These are phyloP conservation scores for Etheostoma nigrum DNA, from an alignment of 2,797 vertebrate species.

Conservation along the genomic window DNA sequence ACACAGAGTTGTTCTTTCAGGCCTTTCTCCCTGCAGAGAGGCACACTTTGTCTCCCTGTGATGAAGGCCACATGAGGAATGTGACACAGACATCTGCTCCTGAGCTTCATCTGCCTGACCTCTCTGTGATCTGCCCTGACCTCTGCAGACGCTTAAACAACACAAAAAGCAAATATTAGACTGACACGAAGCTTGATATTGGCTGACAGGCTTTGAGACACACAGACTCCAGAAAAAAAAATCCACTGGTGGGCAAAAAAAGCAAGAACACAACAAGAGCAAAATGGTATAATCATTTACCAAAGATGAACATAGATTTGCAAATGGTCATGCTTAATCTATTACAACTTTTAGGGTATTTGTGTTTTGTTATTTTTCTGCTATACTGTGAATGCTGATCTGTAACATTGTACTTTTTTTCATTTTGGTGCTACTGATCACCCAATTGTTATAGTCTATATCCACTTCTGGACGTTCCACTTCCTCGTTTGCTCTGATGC, in stretches of 20 bases:
- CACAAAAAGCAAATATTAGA: slow-evolving; percentile 57
- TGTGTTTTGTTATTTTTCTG: background rate
- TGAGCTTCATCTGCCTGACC: slow-evolving; percentile 64
- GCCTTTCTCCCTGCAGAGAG: slow-evolving; percentile 34
- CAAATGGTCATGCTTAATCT: background rate
- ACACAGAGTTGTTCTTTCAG: slow-evolving; percentile 35
- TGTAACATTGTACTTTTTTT: background rate
- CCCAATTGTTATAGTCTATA: too few relatives aligned
- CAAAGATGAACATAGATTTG: background rate
- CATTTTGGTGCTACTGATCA: background rate
- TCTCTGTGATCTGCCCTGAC: slow-evolving; percentile 51
- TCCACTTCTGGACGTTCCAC: too few relatives aligned
- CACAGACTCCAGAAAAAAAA: slow-evolving; percentile 2
- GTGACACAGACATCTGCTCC: slow-evolving; percentile 64
- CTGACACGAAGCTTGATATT: slow-evolving; percentile 63
- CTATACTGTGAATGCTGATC: background rate
- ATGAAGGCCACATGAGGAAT: slow-evolving; percentile 81
- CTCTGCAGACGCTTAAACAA: slow-evolving; percentile 52
- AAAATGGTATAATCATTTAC: background rate
- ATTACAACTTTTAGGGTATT: background rate
- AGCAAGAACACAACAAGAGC: background rate
- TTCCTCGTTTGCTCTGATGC: too few relatives aligned
- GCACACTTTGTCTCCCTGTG: slow-evolving; percentile 57
- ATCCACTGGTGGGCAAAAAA: background rate
- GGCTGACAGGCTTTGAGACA: slow-evolving; percentile 2